These are phyloP conservation scores for Turritopsis dohrnii DNA, from an alignment of 30 jellyfish, hydroid and myxozoan genomes.

Conservation along the genomic window DNA sequence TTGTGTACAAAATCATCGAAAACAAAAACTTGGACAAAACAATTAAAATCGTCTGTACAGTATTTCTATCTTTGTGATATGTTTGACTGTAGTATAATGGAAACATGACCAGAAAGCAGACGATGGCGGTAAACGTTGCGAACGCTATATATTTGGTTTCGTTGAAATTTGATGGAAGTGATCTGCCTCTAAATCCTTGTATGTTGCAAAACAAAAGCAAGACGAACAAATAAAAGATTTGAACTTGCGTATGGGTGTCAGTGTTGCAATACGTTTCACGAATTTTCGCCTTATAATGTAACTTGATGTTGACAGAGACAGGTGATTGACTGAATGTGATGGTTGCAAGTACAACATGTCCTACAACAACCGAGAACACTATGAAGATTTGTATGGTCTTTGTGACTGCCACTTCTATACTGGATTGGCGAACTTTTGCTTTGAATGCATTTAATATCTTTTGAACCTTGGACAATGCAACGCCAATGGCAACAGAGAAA, in stretches of 20 bases:
- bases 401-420: not conserved
- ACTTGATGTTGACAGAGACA: not conserved
- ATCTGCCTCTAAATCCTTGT: not conserved
- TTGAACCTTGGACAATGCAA: not conserved
- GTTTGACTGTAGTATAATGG: not conserved
- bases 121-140: not conserved
- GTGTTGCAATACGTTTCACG: not conserved
- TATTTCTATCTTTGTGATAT: not conserved
- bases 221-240: not conserved
- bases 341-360: not conserved
- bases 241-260: not conserved
- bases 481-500: not conserved
- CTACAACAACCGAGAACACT: not conserved
- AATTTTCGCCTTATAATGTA: not conserved
- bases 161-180: not conserved
- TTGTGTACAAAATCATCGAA: not conserved
- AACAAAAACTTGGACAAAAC: not conserved
- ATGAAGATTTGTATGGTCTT: not conserved
- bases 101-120: not conserved
- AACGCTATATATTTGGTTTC: constrained; percentile 6
- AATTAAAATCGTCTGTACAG: not conserved
- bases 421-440: not conserved
- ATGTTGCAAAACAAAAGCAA: not conserved
- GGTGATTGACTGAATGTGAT: not conserved
- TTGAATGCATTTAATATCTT: not conserved